Base-by-base conservation (phyloP, 2,113 vertebrate species). In the Podiceps cristatus region DNA sequence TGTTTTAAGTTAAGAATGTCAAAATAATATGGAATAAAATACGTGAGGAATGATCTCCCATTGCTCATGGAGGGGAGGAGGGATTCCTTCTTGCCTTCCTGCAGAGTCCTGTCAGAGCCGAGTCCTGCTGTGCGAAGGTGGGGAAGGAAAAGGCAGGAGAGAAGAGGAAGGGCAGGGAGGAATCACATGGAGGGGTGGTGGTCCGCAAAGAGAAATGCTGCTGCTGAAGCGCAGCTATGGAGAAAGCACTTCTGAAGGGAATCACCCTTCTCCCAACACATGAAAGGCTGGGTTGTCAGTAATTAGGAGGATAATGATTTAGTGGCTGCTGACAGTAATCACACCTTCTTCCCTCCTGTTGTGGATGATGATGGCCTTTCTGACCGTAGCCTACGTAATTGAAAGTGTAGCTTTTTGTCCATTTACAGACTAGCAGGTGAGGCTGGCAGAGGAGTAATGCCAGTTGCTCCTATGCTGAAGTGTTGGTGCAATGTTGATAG, bases 1-100 rank as follows among this genome's bases (percentile, higher is more conserved):
- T 95, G 93, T 97, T 96, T 97, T 95, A 96, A 95, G 92, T 96
- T 88, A 90, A 90, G 81, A 62, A 96, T 94, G 96, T 97, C 96
- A 97, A 96, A 97, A 96, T 96, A 96, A 90, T 55, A 25, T n/a
- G 47, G 82, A 93, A 90, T 93, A 63, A 86, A 94, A 92, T 66
- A 91, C 10, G 2, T 67, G 88, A 96, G 63, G 92, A 83, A 88
- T 88, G 96, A 42, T 94, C 79, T 89, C 90, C 82, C 62, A 62
- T 87, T 58, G 92, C 85, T 94, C 15, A 0, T 7, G 33, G 59
- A 74, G 35, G 52, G 55, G 55, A 66, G 90, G 59, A 75, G 74
- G 82, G 74, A 85, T 94, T 86, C 73, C 50, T 82, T 47, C 73
- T 42, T 37, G 77, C 84, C 56, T 58, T 86, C 68, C 88, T 47